Evolutionary conservation across 2,797 vertebrate species (phyloP), one percentile per base, ranked within the genome.

Genomic region (Lateolabrax maculatus): DNA sequence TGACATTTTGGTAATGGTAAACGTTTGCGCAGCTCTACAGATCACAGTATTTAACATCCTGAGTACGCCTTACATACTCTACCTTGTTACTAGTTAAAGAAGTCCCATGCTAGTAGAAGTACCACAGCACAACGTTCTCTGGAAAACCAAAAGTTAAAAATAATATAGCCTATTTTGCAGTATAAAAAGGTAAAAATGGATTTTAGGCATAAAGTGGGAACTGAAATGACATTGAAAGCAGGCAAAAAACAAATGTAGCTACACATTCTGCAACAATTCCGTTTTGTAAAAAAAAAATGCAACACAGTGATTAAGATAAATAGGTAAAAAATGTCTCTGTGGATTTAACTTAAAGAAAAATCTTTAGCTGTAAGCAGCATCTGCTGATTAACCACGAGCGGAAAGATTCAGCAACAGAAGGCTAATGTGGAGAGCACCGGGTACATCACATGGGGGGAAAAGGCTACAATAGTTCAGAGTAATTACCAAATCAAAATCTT

Each of bases 31-130:
- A 60, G 66, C 44, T 72, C 64, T 44, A 68, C 31, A 75, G 75
- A 79, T 89, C 82, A 89, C 88, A 92, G 87, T 83, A 78, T 86
- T 74, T 49, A 69, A 80, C 65, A 81, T 84, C 75, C 70, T 75
- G 76, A 90, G 78, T 75, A 57, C 25, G 1, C 25, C 53, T 75
- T 27, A 84, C 46, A 79, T 55, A 65, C 65, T 10, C 46, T 19
- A 41, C 62, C 41, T 62, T 58, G 25, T 43, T n/a, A 60, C 64
- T 29, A 58, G 2, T 79, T 51, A 36, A 51, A 71, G 31, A 60
- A 46, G 29, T 41, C 44, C 37, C 34, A 29, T 39, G 16, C 25
- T 27, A 36, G 19, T 63, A 61, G 21, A 82, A 69, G 57, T 62
- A 87, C 43, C 46, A 70, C 67, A 76, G 57, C 61, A 67, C 21